Conservation (phyloP, 2,888 invertebrate genomes). For the Julus scandinavius region DNA sequence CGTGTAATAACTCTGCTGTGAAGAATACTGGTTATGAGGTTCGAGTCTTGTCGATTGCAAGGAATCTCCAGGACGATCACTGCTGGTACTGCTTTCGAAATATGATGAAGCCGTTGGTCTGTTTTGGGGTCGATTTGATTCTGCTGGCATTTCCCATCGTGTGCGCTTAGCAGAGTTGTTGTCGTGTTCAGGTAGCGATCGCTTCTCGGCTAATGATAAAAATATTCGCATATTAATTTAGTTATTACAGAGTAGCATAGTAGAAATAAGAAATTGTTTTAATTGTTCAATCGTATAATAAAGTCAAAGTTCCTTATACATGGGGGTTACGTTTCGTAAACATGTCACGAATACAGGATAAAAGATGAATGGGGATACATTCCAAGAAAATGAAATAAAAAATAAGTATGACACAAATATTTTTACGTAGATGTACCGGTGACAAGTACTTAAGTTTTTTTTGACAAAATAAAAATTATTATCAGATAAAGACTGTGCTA, state of each 20-base stretch:
- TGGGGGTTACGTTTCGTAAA: no score
- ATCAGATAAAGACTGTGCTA: no score
- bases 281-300: no score
- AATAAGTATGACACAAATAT: no score
- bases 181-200: background rate
- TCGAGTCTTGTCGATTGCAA: background rate
- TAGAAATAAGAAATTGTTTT: background rate
- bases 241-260: background rate
- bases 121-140: background rate
- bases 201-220: background rate
- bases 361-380: no score
- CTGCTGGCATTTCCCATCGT: background rate
- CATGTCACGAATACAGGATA: no score
- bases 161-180: background rate
- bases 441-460: no score
- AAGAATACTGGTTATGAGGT: background rate
- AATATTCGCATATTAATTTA: background rate
- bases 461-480: no score
- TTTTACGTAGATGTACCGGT: no score
- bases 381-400: no score
- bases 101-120: background rate
- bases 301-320: no score
- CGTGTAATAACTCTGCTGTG: background rate
- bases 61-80: background rate
- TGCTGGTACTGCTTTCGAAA: conserved; percentile 2